A percentile compares a stretch with the other conserved stretches of the same genome.
These are phyloP conservation scores for Polypterus bichir DNA, from an alignment of 2,113 vertebrate genomes.

Conservation along the genomic window DNA sequence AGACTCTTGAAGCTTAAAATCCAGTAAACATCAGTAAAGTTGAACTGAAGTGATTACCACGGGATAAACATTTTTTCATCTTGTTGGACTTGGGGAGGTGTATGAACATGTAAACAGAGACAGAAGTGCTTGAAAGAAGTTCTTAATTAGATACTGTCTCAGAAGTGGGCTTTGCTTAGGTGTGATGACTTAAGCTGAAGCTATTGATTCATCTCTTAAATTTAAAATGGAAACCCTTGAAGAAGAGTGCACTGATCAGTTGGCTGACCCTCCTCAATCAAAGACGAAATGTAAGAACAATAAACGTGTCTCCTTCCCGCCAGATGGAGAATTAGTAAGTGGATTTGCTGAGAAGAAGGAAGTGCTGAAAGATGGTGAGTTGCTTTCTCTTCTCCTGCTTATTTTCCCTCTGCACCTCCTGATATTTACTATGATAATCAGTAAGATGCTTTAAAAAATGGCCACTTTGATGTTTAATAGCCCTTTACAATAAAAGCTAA, in stretches of 20 bases:
- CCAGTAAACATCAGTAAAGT: neutral
- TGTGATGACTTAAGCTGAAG: too few relatives aligned
- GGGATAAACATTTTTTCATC: neutral
- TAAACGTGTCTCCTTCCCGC: conserved; percentile 51
- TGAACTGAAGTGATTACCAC: neutral
- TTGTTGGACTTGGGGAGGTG: neutral
- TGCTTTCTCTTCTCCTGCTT: conserved; percentile 5
- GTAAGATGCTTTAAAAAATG: too few relatives aligned
- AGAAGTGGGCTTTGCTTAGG: too few relatives aligned
- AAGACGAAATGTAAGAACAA: conserved; percentile 27
- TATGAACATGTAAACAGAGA: neutral
- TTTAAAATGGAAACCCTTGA: conserved; percentile 29
- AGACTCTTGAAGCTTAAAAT: conserved; percentile 1
- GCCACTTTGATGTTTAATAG: too few relatives aligned
- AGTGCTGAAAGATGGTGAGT: conserved; percentile 31
- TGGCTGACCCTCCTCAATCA: conserved; percentile 3
- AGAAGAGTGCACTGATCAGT: conserved; percentile 20
- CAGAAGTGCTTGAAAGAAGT: too few relatives aligned
- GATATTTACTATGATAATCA: too few relatives aligned
- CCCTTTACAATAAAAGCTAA: too few relatives aligned
- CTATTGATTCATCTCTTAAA: too few relatives aligned
- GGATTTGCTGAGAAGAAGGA: conserved; percentile 38
- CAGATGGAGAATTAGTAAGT: conserved; percentile 48
- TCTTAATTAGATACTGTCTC: too few relatives aligned
- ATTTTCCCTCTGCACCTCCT: neutral